These are phyloP conservation scores for Scaptomyza cyrtandrae DNA, from an alignment of 2,888 invertebrate species.

Conservation along the genomic window DNA sequence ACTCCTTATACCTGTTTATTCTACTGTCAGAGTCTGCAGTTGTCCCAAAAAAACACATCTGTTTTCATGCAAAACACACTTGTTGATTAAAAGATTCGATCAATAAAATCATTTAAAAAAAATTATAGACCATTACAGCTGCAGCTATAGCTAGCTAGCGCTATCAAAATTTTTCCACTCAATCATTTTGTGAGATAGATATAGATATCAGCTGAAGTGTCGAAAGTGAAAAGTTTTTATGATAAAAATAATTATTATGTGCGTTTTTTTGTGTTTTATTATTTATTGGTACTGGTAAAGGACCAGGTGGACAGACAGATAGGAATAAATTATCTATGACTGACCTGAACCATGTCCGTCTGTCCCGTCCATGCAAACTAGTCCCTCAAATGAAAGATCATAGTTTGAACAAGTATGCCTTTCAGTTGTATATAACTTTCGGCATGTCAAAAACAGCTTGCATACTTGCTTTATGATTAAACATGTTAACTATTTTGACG, in stretches of 20 bases:
- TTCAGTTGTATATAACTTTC: too few species aligned
- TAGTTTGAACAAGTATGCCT: too few species aligned
- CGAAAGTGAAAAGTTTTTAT: constrained; percentile 1
- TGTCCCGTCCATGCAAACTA: too few species aligned
- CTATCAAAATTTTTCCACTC: constrained; percentile 1
- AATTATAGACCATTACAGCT: constrained; percentile 1
- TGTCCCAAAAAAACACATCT: neutral
- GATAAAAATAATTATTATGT: neutral
- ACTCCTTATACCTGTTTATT: too few species aligned
- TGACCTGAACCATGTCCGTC: too few species aligned
- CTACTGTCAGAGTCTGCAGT: neutral
- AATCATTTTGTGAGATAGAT: constrained; percentile 15
- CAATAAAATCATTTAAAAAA: too few species aligned
- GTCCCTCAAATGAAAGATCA: too few species aligned
- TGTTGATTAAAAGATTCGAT: neutral
- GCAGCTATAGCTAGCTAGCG: neutral
- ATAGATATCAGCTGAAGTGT: constrained; percentile 14
- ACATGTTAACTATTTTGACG: neutral
- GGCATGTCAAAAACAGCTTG: too few species aligned
- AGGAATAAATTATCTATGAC: neutral
- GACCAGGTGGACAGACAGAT: neutral
- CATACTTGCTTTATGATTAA: neutral
- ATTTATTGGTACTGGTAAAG: neutral
- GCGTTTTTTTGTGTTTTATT: neutral
- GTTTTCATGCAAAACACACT: neutral